Conservation (phyloP, 2,888 invertebrate genomes). For the Psococerastis gibbosa region DNA sequence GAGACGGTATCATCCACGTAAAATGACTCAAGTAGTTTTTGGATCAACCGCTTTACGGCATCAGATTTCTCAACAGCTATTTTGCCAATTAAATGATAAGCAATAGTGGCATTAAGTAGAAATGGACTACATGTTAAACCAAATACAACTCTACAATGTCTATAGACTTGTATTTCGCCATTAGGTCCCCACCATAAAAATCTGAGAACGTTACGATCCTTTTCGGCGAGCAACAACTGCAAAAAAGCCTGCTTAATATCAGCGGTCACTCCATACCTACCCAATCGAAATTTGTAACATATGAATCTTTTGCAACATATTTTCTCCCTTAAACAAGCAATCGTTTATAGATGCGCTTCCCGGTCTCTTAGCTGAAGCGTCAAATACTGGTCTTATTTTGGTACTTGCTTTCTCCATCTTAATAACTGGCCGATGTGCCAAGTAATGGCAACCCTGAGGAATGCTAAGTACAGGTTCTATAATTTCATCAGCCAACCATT, state of each 20-base stretch:
- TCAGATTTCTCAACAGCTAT: neutral
- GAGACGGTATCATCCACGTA: constrained; percentile 14
- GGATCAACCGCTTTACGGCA: constrained; percentile 2
- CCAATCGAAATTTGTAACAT: neutral
- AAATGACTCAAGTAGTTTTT: too few species aligned
- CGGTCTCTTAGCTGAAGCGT: too few species aligned
- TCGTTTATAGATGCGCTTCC: constrained; percentile 18
- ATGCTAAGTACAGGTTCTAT: too few species aligned
- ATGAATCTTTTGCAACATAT: constrained; percentile 10
- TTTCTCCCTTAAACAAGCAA: constrained; percentile 17
- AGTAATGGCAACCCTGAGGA: too few species aligned
- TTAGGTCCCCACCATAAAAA: constrained; percentile 18
- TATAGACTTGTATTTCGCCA: constrained; percentile 3
- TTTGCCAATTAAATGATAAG: constrained; percentile 7
- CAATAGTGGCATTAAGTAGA: constrained; percentile 12
- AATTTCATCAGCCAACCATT: too few species aligned
- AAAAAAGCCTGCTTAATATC: constrained; percentile 21
- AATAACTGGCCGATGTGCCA: too few species aligned
- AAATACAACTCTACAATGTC: constrained; percentile 13
- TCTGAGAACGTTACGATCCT: constrained; percentile 19
- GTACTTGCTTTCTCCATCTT: too few species aligned
- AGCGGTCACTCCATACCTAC: neutral
- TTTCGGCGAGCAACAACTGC: constrained; percentile 18
- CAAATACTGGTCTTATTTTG: too few species aligned
- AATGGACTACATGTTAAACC: constrained; percentile 14